Base-by-base conservation (phyloP, 2,888 invertebrate genomes). In the Troides oblongomaculatus region DNA sequence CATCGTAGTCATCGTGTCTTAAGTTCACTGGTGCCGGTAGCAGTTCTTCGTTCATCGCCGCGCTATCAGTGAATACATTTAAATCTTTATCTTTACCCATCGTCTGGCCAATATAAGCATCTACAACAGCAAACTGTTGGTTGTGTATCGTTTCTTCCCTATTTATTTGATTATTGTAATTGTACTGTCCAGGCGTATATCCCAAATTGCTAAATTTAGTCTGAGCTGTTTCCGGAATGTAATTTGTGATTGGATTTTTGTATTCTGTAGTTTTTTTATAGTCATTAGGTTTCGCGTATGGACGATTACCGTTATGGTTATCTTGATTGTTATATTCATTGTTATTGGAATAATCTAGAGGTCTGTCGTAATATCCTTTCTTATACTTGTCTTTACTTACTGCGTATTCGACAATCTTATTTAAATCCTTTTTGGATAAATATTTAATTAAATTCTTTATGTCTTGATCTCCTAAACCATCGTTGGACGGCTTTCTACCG, bases 381-480 rank as follows among this genome's bases (percentile, higher is more conserved):
- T 68, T 73, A 73, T 73, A 73, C 36, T 72, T 79, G 17, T 81
- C 79, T 63, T 79, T 82, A 14, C 79, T 82, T 14, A 79, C 79
- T 8, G 90, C 85, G 1, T 84, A 80, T 69, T 89, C 85, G 8
- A 92, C 74, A 36, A 92, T 83, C 73, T 86, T 89, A 74, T 89
- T 85, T 70, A 92, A 72, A 74, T 92, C 91, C 73, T 89, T 83
- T 77, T 90, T 87, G 4, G 90, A 86, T 59, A 92, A 78, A 75
- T 89, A 81, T 79, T 88, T 88, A 25, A 89, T 78, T 53, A 92
- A 73, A 64, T 89, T 91, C 71, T 80, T 84, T 50, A 92, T 79
- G 63, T 92, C 90, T 66, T 88, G 86, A 17, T 89, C 88, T 30
- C 81, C 84, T 73, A 91, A 81, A 56, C 84, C 85, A 18, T 85